Conservation (phyloP, 2,797 vertebrate genomes). For the Neopelma chrysocephalum region DNA sequence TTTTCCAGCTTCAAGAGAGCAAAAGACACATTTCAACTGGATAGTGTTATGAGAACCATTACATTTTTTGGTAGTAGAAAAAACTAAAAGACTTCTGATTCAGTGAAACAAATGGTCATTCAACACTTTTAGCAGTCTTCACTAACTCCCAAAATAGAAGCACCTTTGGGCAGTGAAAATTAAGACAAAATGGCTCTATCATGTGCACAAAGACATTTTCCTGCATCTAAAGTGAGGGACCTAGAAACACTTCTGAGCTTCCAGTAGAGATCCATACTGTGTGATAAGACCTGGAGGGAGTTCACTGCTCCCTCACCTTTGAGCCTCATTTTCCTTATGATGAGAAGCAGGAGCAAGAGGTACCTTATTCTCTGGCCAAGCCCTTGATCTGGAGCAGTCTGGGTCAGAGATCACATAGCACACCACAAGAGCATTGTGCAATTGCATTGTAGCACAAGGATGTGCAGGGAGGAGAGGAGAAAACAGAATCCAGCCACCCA, state of each 20-base stretch:
- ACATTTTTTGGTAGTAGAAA: neutral
- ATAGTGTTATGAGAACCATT: neutral
- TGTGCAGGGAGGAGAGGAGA: neutral
- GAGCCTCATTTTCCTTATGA: neutral
- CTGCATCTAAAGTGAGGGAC: neutral
- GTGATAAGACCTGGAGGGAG: rapidly evolving
- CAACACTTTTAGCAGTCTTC: neutral
- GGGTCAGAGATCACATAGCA: neutral
- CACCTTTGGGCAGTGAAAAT: neutral
- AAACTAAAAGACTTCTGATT: neutral
- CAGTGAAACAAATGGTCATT: neutral
- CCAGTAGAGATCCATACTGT: rapidly evolving
- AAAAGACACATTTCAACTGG: neutral
- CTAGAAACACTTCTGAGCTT: neutral
- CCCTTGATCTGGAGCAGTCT: neutral
- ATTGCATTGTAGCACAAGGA: neutral
- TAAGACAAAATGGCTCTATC: neutral
- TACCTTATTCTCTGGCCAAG: neutral
- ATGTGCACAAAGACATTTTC: neutral
- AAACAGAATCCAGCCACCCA: neutral
- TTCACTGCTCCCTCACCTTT: neutral
- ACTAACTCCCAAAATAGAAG: neutral
- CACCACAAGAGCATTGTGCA: rapidly evolving
- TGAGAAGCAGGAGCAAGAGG: neutral
- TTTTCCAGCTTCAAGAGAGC: neutral